Conservation (phyloP, 2,797 vertebrate species). For the Myotis findleyi region DNA sequence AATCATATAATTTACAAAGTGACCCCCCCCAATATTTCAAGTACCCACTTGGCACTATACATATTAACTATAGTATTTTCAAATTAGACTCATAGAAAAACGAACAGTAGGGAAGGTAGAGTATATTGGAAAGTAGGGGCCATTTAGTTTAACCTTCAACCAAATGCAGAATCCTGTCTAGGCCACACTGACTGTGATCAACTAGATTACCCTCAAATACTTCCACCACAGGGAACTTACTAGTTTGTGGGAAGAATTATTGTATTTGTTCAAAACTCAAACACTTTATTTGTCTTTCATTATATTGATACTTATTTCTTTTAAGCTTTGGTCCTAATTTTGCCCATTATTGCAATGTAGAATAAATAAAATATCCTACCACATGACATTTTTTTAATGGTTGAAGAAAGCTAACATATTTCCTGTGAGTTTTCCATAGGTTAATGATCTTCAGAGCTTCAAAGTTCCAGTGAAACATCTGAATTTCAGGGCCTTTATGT, state of each 20-base stretch:
- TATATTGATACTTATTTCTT: slow-evolving; percentile 6
- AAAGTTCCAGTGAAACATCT: neutral
- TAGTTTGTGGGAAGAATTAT: neutral
- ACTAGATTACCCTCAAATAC: neutral
- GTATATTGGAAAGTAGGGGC: neutral
- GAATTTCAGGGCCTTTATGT: neutral
- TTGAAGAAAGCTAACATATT: neutral
- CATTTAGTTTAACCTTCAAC: neutral
- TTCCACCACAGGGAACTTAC: neutral
- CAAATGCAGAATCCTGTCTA: neutral
- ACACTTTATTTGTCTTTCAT: neutral
- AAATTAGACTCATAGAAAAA: neutral
- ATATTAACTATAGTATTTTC: neutral
- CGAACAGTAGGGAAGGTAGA: neutral
- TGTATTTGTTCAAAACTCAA: neutral
- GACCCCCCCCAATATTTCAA: neutral
- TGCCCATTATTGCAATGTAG: neutral
- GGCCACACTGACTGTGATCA: neutral
- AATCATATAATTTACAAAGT: neutral
- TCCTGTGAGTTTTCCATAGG: slow-evolving; percentile 19
- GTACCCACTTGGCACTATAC: neutral
- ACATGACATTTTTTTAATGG: neutral
- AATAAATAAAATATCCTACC: neutral
- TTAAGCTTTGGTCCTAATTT: slow-evolving; percentile 25
- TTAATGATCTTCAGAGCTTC: slow-evolving; percentile 5